Evolutionary conservation across 2,888 invertebrate genomes (phyloP).

Genomic region (Scelioninae gen. 2): DNA sequence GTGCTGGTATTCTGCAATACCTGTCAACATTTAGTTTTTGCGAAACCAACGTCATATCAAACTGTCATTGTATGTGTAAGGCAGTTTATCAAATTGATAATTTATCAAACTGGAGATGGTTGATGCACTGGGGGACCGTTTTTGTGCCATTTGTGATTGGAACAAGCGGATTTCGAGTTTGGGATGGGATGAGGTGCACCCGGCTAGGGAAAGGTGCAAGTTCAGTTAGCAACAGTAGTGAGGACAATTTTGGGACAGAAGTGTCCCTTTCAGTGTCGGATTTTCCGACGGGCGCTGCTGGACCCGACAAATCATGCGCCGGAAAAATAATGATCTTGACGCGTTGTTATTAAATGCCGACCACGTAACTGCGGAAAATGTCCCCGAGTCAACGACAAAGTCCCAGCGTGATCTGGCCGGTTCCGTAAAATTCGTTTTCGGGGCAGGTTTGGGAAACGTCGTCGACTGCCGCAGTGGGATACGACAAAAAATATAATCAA

Average conservation of each 20-base stretch:
- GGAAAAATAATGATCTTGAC: slow-evolving; percentile 28
- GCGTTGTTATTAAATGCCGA: slow-evolving; percentile 26
- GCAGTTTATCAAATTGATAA: no score
- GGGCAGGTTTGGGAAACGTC: slow-evolving; percentile 21
- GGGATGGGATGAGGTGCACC: no score
- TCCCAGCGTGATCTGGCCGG: slow-evolving; percentile 15
- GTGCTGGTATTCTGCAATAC: no score
- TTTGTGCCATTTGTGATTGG: no score
- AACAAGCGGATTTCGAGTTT: no score
- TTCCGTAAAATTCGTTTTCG: slow-evolving; percentile 29
- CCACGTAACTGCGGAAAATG: slow-evolving; percentile 35
- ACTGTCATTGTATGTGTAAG: no score
- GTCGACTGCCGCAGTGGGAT: not conserved
- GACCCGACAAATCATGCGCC: slow-evolving; percentile 27
- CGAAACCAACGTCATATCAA: no score
- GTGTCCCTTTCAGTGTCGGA: slow-evolving; percentile 1
- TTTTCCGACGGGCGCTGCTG: slow-evolving; percentile 22
- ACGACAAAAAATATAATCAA: not conserved
- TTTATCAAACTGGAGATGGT: no score
- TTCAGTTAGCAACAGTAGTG: slow-evolving; percentile 36
- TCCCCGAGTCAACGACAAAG: slow-evolving; percentile 7
- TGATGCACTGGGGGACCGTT: no score
- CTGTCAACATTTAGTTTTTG: no score
- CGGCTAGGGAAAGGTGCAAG: slow-evolving; percentile 44
- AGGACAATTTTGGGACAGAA: slow-evolving; percentile 21